Evolutionary conservation across 2,888 invertebrate genomes (phyloP), one percentile per base, ranked within the genome.

Genomic region (Heliothis peltigera): DNA sequence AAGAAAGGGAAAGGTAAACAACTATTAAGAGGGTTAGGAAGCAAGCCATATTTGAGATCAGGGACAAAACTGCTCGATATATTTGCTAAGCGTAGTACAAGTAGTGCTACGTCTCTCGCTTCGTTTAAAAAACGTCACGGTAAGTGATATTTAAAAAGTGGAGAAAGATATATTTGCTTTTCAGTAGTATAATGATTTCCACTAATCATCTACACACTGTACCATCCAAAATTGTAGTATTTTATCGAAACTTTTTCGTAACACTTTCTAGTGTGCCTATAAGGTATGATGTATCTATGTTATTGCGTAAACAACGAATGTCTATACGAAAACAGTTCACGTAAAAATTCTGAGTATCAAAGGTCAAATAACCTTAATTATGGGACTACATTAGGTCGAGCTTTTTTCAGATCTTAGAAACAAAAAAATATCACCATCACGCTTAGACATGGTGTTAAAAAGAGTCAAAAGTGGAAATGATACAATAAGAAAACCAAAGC

Each of bases 21-120:
- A 5, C 39, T n/a, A 15, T n/a, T 39, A 39, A 39, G 39, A 5
- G 5, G 39, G 15, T n/a, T 39, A n/a, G 39, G 39, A 39, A 39
- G 39, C n/a, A 39, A 39, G 6, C 39, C 39, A 39, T 39, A 39
- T 39, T 39, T 39, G 39, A 39, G n/a, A 4, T 32, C 12, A 42
- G 42, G 52, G 46, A 49, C 49, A 1, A 19, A 46, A 8, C 8
- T 51, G 25, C 39, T 39, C 42, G 44, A 63, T 17, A 25, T 47
- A 43, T 12, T 28, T 8, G 8, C 32, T 0, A 55, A 21, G 4
- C 10, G 8, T 17, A 22, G 15, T 8, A 10, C 28, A 8, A 17
- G 22, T 21, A 59, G 28, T 5, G n/a, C 35, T 43, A 8, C n/a
- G 8, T 25, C 19, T 32, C 8, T 21, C n/a, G 22, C 2, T 39